Evolutionary conservation across 1,140 invertebrate genomes (phyloP), one percentile per base, ranked within the genome.

Genomic region (Rhyacophila brunnea): DNA sequence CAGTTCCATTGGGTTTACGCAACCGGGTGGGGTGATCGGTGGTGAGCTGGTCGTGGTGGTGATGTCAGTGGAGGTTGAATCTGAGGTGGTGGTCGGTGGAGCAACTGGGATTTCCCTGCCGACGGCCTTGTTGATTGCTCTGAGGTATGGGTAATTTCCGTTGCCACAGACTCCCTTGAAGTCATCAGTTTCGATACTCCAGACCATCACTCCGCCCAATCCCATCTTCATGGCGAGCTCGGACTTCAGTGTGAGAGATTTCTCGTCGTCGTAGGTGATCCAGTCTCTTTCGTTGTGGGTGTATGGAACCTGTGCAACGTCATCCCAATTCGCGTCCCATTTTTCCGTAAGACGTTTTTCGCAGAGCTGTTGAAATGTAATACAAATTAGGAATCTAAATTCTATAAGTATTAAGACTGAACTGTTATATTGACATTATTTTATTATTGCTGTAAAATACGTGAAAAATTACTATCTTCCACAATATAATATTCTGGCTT

Each of bases 181-280:
- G 67, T 91, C 89, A 66, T 90, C 88, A 43, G 85, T 86, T 59
- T 90, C 88, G n/a, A n/a, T n/a, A n/a, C n/a, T n/a, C n/a, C n/a
- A n/a, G n/a, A n/a, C n/a, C n/a, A n/a, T n/a, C n/a, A 77, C 78
- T 15, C 88, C 88, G 44, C 76, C 84, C 1, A 90, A 71, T 42
- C 74, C 76, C 2, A 72, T 65, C 0, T 67, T 53, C 28, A 81
- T 73, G 1, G 80, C 80, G 56, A 80, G 87, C 20, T 85, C 58
- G 0, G 69, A 71, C 72, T 89, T 87, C 2, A 74, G 62, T 0
- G 49, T 66, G 6, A 86, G 62, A 5, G 84, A 86, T 35, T 61
- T 68, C 65, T 66, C 17, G 61, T 91, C 80, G 55, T 94, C 91
- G 61, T 85, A 93, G 9, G 87, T 86, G 28, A 92, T 77, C 90